Conservation (phyloP, 2,888 invertebrate species). For the Cephalotes varians region DNA sequence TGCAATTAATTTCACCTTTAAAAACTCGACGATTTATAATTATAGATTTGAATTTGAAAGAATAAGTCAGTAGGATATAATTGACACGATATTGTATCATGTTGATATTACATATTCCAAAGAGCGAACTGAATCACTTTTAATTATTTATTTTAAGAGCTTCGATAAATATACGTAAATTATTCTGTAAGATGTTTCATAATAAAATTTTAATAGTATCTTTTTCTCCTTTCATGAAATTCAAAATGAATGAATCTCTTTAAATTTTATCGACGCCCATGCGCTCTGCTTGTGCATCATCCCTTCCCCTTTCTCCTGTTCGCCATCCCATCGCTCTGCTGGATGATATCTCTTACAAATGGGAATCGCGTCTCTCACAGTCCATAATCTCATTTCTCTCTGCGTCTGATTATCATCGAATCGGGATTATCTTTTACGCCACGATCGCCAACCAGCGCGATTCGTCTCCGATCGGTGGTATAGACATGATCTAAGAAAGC, state of each 20-base stretch:
- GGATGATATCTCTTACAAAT: constrained; percentile 63
- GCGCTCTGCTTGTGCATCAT: constrained; percentile 4
- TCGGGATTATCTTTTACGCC: constrained; percentile 42
- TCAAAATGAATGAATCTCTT: background rate
- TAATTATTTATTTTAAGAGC: constrained; percentile 12
- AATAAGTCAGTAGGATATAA: too few relatives aligned
- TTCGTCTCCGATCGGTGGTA: constrained; percentile 4
- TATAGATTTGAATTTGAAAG: background rate
- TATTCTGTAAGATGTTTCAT: background rate
- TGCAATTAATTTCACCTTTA: background rate
- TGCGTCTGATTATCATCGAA: constrained; percentile 33
- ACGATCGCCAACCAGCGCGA: background rate
- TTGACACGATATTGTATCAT: background rate
- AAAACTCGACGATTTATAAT: background rate
- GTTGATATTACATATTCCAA: background rate
- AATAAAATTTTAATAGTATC: constrained; percentile 4
- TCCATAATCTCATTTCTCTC: constrained; percentile 55
- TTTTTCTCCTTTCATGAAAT: constrained; percentile 37
- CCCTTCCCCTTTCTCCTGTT: background rate
- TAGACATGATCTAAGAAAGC: constrained; percentile 14
- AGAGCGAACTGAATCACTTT: background rate
- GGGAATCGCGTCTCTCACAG: constrained; percentile 61
- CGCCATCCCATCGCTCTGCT: background rate
- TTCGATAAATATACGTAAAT: background rate
- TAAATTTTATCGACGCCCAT: constrained; percentile 2